phyloP scores from a whole-genome alignment of 2,888 invertebrate species.

The Drosophila formosana region DNA sequence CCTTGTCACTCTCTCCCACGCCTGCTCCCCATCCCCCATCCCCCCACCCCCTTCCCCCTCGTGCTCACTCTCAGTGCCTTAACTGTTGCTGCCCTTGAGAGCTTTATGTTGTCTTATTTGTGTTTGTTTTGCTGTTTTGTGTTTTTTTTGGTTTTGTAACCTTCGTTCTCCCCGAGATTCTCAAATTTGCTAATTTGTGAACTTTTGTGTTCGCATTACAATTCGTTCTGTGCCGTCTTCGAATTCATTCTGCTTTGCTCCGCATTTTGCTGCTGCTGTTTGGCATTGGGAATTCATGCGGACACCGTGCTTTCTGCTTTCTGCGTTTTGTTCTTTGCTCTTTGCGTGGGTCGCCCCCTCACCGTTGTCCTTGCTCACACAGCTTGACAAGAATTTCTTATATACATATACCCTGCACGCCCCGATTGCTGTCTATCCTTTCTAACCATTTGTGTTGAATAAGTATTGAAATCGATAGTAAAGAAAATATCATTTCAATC shows the following conservation, averaged over 20 bases:
- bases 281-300: constrained; percentile 61
- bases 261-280: constrained; percentile 46
- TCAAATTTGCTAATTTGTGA: constrained; percentile 83
- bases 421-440: not conserved
- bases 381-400: constrained; percentile 14
- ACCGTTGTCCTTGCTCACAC: constrained; percentile 25
- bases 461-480: too few species aligned
- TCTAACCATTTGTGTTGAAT: too few species aligned
- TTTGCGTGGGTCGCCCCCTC: constrained; percentile 44
- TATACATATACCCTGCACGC: not conserved
- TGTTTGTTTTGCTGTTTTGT: constrained; percentile 45
- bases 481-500: too few species aligned
- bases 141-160: constrained; percentile 23
- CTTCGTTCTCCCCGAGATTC: constrained; percentile 56
- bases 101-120: constrained; percentile 58
- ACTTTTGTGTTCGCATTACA: constrained; percentile 75
- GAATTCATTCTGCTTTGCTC: constrained; percentile 27
- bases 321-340: not conserved
- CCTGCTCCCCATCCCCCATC: constrained; percentile 1
- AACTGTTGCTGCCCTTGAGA: constrained; percentile 26
- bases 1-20: constrained; percentile 18
- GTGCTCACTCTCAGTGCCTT: not conserved
- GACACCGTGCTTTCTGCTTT: constrained; percentile 10
- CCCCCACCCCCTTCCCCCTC: not conserved
- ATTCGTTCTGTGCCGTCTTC: constrained; percentile 49